Conservation (phyloP, 2,113 vertebrate species). For the Mirza zaza region DNA sequence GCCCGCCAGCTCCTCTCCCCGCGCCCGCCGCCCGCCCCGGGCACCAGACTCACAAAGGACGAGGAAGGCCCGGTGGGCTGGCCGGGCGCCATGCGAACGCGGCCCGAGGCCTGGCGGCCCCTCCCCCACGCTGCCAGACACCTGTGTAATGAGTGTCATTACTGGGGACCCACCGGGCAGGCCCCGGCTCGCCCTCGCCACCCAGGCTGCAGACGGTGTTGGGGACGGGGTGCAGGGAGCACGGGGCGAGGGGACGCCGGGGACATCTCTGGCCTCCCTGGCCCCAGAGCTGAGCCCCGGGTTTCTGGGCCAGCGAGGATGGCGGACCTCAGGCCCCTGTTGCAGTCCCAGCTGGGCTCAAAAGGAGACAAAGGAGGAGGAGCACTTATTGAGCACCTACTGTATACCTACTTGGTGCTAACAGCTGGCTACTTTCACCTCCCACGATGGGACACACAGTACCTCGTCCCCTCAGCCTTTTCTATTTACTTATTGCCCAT, state of each 20-base stretch:
- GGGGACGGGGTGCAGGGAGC: not conserved
- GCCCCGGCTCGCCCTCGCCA: slow-evolving; percentile 54
- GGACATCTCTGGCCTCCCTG: accelerated
- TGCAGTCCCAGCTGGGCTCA: not conserved
- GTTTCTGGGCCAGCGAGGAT: not conserved
- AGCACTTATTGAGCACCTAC: not conserved
- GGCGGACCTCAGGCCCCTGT: not conserved
- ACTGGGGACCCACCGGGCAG: slow-evolving; percentile 63
- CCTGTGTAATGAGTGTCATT: slow-evolving; percentile 76
- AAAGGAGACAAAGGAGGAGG: not conserved
- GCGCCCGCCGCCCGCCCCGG: slow-evolving; percentile 36
- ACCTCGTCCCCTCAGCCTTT: accelerated
- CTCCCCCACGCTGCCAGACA: slow-evolving; percentile 63
- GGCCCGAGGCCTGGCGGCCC: slow-evolving; percentile 51
- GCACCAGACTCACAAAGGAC: slow-evolving; percentile 64
- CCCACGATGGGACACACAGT: not conserved
- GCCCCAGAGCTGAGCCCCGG: not conserved
- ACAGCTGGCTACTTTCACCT: not conserved
- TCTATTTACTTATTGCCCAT: not conserved
- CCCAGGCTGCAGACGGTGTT: slow-evolving; percentile 52
- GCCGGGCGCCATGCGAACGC: slow-evolving; percentile 38
- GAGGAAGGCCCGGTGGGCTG: slow-evolving; percentile 67
- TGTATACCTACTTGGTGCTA: not conserved
- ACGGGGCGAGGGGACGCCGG: accelerated
- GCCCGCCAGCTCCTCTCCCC: slow-evolving; percentile 18